Percentiles rank a stretch among this genome's conserved stretches.
Conservation (phyloP, 2,113 vertebrate genomes). For the Blennius ocellaris region DNA sequence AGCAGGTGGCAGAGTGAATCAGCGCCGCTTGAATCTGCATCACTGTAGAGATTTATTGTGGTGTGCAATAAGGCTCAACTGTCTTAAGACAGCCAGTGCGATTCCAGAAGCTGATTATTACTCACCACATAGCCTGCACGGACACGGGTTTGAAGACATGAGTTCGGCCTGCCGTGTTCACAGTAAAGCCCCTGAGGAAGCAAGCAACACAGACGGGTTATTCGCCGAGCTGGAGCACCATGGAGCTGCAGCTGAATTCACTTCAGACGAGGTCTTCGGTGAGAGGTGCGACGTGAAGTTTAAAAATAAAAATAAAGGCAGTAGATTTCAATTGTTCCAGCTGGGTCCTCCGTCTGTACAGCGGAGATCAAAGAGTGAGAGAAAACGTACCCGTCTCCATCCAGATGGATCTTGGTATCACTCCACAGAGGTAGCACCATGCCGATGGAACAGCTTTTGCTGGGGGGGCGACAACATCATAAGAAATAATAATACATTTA, state of each 20-base stretch:
- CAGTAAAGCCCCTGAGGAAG: slow-evolving; percentile 91
- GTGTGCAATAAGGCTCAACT: slow-evolving; percentile 26
- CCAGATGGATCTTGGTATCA: slow-evolving; percentile 97
- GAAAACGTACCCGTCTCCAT: slow-evolving; percentile 93
- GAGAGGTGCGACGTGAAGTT: neutral
- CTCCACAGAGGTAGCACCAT: slow-evolving; percentile 98
- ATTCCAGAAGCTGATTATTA: slow-evolving; percentile 55
- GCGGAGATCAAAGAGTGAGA: slow-evolving; percentile 5
- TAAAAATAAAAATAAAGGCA: slow-evolving; percentile 2
- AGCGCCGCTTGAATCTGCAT: slow-evolving; percentile 23
- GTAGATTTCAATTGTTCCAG: neutral
- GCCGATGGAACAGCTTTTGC: slow-evolving; percentile 95
- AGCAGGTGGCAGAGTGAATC: slow-evolving; percentile 70
- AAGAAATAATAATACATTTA: no score
- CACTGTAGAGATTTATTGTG: slow-evolving; percentile 46
- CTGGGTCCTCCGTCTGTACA: slow-evolving; percentile 24
- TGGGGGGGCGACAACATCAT: no score
- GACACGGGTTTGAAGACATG: slow-evolving; percentile 98
- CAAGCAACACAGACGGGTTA: slow-evolving; percentile 46
- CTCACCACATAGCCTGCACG: slow-evolving; percentile 99
- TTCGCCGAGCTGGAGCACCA: slow-evolving; percentile 7
- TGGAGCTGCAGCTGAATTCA: neutral
- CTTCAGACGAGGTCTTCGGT: slow-evolving; percentile 9
- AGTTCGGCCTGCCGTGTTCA: slow-evolving; percentile 93
- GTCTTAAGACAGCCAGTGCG: slow-evolving; percentile 32